These are phyloP conservation scores for Oncorhynchus clarkii DNA, from an alignment of 2,113 vertebrate genomes.

Conservation along the genomic window DNA sequence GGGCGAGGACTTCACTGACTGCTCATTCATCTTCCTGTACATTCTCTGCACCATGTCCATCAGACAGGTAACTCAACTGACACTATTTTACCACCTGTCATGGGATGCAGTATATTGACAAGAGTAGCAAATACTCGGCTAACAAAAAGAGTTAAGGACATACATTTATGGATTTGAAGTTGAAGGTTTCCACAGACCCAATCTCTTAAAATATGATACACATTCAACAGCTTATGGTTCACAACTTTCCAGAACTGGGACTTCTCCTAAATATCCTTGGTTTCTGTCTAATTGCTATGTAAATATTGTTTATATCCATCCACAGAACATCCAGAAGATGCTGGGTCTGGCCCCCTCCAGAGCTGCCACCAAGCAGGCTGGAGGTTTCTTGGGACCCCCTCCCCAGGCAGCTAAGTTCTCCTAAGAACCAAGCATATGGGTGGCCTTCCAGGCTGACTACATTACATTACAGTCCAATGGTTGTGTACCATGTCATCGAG, in stretches of 20 bases:
- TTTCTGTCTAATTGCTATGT: neutral
- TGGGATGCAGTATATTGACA: too few relatives aligned
- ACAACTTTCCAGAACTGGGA: neutral
- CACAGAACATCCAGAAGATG: conserved; percentile 98
- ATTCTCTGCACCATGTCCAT: conserved; percentile 99
- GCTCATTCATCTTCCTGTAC: conserved; percentile 98
- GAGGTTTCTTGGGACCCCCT: conserved; percentile 95
- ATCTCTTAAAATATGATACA: neutral
- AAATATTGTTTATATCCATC: neutral
- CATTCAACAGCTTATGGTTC: too few relatives aligned
- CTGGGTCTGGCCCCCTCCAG: conserved; percentile 94
- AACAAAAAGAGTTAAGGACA: too few relatives aligned
- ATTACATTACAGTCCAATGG: too few relatives aligned
- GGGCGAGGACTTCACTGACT: conserved; percentile 96
- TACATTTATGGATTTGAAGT: neutral
- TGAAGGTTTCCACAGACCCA: neutral
- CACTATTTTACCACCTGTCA: too few relatives aligned
- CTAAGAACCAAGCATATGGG: conserved; percentile 47
- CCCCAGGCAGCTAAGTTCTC: conserved; percentile 97
- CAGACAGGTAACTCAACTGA: conserved; percentile 80
- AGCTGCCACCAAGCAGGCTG: conserved; percentile 96
- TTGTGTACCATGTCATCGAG: too few relatives aligned
- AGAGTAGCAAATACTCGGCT: too few relatives aligned
- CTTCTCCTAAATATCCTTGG: neutral
- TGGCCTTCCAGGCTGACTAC: too few relatives aligned